Evolutionary conservation across 2,113 vertebrate species (phyloP).

Genomic region (Megalops atlanticus): DNA sequence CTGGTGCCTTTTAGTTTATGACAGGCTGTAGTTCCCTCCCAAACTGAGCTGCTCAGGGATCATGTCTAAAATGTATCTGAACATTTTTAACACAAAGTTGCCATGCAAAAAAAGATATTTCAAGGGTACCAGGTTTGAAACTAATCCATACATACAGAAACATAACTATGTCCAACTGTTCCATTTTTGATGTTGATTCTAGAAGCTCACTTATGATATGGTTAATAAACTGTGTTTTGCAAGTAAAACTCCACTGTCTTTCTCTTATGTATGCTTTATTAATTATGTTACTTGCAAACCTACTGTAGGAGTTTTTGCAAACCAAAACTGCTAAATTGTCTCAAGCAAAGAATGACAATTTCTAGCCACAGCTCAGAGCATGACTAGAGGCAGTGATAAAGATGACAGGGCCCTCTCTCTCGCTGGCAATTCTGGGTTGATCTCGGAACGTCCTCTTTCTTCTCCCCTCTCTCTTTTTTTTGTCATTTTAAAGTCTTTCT

Average conservation of each 20-base stretch:
- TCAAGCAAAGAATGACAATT: not conserved
- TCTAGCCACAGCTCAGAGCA: not conserved
- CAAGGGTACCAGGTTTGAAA: no score
- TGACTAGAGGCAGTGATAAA: constrained; percentile 22
- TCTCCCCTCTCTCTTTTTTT: constrained; percentile 43
- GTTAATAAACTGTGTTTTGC: not conserved
- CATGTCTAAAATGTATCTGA: no score
- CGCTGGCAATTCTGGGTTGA: constrained; percentile 37
- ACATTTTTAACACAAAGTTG: no score
- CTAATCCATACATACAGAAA: no score
- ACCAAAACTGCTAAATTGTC: not conserved
- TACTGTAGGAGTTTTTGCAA: not conserved
- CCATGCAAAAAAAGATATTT: no score
- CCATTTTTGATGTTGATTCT: no score
- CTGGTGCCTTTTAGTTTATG: constrained; percentile 51
- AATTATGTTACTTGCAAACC: not conserved
- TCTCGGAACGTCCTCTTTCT: constrained; percentile 47
- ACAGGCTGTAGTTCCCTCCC: no score
- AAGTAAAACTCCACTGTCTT: not conserved
- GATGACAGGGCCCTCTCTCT: constrained; percentile 16
- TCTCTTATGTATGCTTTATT: not conserved
- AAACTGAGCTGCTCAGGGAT: no score
- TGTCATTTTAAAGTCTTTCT: constrained; percentile 60
- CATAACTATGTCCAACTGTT: no score
- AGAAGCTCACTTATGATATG: no score